Conservation (phyloP, 2,113 vertebrate genomes). For the Bos javanicus region DNA sequence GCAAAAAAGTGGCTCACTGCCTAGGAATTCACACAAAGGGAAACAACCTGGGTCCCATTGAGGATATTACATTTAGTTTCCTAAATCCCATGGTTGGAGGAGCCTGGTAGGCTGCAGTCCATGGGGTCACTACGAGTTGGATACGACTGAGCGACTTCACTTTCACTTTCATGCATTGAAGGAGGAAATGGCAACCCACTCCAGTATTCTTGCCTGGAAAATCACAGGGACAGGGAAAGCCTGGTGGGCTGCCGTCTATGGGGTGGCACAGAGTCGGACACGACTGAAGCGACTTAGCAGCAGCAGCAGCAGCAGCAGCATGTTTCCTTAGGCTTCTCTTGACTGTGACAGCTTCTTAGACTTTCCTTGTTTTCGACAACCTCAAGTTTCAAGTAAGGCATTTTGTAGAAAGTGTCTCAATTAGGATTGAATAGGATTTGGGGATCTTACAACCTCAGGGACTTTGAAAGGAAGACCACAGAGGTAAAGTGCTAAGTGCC, state of each 20-base stretch:
- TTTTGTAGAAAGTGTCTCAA: background rate
- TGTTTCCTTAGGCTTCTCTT: background rate
- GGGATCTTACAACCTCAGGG: background rate
- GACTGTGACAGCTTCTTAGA: background rate
- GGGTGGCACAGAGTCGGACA: too few relatives aligned
- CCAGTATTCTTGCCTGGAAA: too few relatives aligned
- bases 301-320: too few relatives aligned
- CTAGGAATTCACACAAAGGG: background rate
- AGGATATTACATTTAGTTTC: background rate
- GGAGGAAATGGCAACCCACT: too few relatives aligned
- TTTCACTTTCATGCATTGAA: too few relatives aligned
- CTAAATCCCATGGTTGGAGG: background rate
- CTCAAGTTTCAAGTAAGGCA: background rate
- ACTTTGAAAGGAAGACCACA: background rate
- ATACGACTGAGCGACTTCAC: rapidly evolving
- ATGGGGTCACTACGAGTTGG: rapidly evolving
- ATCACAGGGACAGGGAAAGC: too few relatives aligned
- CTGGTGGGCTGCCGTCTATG: too few relatives aligned
- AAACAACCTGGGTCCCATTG: background rate
- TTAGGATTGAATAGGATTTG: background rate
- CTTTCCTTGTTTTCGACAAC: background rate
- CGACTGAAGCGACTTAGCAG: too few relatives aligned
- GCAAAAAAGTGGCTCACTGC: background rate
- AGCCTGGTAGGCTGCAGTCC: too few relatives aligned
- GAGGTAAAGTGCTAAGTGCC: background rate